Evolutionary conservation across 2,113 vertebrate genomes (phyloP).

Genomic region (Eretmochelys imbricata): DNA sequence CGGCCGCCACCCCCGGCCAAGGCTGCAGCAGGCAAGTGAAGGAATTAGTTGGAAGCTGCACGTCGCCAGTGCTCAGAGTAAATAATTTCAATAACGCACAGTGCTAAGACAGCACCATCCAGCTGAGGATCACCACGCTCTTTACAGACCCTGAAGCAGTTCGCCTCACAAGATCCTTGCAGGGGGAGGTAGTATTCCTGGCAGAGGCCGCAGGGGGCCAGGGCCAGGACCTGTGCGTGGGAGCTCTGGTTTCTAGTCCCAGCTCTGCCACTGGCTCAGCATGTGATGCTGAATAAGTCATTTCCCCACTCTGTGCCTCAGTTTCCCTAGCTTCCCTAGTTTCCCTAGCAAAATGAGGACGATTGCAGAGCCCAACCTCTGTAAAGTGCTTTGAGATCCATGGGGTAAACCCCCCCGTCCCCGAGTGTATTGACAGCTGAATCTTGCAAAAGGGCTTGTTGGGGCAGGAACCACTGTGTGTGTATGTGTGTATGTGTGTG

Average conservation of each 20-base stretch:
- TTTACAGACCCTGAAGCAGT: neutral
- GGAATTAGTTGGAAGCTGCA: accelerated
- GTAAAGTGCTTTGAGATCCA: neutral
- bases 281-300: neutral
- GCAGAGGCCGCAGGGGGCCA: neutral
- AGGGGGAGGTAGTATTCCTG: neutral
- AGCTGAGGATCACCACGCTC: accelerated
- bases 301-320: neutral
- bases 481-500: neutral
- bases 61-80: accelerated
- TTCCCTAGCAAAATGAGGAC: neutral
- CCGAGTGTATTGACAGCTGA: neutral
- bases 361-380: neutral
- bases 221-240: neutral
- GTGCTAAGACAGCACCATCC: accelerated
- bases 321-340: slow-evolving; percentile 20
- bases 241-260: neutral
- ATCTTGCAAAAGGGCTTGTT: accelerated
- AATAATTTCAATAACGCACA: neutral
- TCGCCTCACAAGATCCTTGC: neutral
- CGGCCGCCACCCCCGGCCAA: accelerated
- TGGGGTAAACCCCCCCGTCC: too few relatives aligned
- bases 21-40: neutral
- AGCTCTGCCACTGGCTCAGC: neutral
- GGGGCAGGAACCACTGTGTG: accelerated